Evolutionary conservation across 2,888 invertebrate genomes (phyloP).

Genomic region (Pseudococcus viburni): DNA sequence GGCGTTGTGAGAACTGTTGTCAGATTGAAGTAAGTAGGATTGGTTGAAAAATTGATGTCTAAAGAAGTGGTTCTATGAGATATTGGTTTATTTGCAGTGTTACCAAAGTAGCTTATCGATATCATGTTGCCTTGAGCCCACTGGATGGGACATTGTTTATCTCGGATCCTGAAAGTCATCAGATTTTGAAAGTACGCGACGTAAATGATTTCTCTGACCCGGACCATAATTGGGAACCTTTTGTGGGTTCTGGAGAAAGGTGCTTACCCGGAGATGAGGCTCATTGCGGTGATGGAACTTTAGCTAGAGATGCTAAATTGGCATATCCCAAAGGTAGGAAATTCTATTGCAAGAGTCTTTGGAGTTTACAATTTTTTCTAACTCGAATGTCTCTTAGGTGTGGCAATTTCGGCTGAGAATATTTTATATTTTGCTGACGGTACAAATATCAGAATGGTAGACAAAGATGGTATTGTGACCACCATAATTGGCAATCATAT

Average conservation of each 20-base stretch:
- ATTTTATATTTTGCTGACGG: slow-evolving; percentile 96
- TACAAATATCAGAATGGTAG: slow-evolving; percentile 92
- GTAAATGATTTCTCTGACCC: slow-evolving; percentile 87
- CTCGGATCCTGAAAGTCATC: slow-evolving; percentile 95
- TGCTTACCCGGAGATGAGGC: slow-evolving; percentile 94
- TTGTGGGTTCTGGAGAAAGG: slow-evolving; percentile 91
- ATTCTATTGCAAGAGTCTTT: background rate
- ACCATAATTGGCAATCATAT: slow-evolving; percentile 94
- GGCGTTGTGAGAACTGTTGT: slow-evolving; percentile 86
- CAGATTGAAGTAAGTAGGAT: slow-evolving; percentile 81
- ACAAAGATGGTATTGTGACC: slow-evolving; percentile 90
- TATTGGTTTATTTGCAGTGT: slow-evolving; percentile 76
- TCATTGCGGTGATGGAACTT: slow-evolving; percentile 95
- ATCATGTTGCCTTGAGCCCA: slow-evolving; percentile 96
- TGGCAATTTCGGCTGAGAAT: slow-evolving; percentile 93
- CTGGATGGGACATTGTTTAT: slow-evolving; percentile 94
- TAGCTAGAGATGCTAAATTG: slow-evolving; percentile 92
- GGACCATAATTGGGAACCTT: slow-evolving; percentile 93
- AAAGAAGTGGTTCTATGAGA: background rate
- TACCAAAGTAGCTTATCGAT: slow-evolving; percentile 94
- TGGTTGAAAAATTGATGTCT: background rate
- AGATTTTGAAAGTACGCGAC: slow-evolving; percentile 89
- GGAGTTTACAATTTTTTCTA: too few species aligned
- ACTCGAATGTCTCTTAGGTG: slow-evolving; percentile 72
- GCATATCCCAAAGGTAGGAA: slow-evolving; percentile 90